Percentiles rank a stretch among this genome's conserved stretches.
phyloP scores from a whole-genome alignment of 2,113 vertebrate species.

The Notarius quadriscutis region DNA sequence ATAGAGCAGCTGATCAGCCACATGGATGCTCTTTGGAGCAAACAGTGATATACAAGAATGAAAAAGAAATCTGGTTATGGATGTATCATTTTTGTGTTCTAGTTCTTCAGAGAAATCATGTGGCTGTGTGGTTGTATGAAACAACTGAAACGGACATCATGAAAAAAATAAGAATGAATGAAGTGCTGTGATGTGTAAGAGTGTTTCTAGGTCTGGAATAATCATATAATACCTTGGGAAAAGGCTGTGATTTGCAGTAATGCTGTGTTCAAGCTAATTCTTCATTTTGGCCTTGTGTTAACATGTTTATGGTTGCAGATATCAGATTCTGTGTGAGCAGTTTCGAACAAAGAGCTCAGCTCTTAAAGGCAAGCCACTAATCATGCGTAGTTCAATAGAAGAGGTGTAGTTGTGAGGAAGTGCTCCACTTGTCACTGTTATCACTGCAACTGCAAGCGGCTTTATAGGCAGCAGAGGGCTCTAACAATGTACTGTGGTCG shows the following conservation, averaged over 20 bases:
- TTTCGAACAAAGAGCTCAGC: not conserved
- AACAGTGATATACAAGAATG: not conserved
- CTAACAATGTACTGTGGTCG: no score
- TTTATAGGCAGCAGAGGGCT: not conserved
- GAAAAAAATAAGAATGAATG: not conserved
- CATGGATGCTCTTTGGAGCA: not conserved
- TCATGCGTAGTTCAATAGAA: not conserved
- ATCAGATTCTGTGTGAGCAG: not conserved
- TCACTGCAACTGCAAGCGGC: constrained; percentile 4
- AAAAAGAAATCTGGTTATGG: not conserved
- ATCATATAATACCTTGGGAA: not conserved
- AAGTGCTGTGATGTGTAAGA: not conserved
- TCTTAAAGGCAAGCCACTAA: not conserved
- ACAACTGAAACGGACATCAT: not conserved
- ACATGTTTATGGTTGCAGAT: not conserved
- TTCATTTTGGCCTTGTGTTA: not conserved
- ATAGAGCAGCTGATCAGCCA: not conserved
- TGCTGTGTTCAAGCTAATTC: not conserved
- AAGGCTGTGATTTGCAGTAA: not conserved
- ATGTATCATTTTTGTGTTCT: not conserved
- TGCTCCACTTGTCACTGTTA: not conserved
- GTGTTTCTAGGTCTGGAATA: not conserved
- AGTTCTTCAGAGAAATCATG: not conserved
- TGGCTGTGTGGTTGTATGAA: not conserved
- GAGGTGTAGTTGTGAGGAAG: not conserved